phyloP scores from a whole-genome alignment of 2,113 vertebrate species.

The Hippolais icterina region DNA sequence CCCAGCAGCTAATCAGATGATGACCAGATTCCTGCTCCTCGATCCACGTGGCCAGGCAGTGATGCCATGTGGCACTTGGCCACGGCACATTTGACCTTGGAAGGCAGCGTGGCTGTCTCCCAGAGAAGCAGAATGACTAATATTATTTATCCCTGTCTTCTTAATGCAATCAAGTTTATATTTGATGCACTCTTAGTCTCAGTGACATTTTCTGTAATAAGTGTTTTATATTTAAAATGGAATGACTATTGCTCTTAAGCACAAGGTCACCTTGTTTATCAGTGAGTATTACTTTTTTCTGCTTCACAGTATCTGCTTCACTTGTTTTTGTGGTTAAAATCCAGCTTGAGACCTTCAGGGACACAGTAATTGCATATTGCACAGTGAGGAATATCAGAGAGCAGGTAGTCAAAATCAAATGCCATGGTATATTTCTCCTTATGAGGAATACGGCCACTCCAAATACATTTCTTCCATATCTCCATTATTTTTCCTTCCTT shows the following conservation, averaged over 20 bases:
- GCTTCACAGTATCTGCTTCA: background rate
- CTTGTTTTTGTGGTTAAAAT: background rate
- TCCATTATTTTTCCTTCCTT: background rate
- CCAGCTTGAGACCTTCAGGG: background rate
- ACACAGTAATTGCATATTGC: background rate
- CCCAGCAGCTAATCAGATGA: background rate
- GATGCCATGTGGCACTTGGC: conserved; percentile 7
- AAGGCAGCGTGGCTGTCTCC: background rate
- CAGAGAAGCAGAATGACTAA: background rate
- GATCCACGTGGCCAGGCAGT: background rate
- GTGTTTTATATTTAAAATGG: background rate
- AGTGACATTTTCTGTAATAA: background rate
- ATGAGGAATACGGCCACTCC: fast-evolving
- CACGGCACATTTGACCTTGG: background rate
- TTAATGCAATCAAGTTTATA: background rate
- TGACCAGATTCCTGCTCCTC: background rate
- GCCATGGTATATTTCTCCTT: background rate
- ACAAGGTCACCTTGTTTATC: background rate
- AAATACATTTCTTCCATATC: background rate
- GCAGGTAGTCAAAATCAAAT: background rate
- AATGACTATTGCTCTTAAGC: background rate
- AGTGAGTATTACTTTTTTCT: background rate
- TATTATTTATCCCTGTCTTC: background rate
- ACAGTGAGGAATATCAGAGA: background rate
- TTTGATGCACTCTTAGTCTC: background rate